A percentile compares a stretch with the other conserved stretches of the same genome.
phyloP scores from a whole-genome alignment of 2,113 vertebrate genomes.

The Crocuta crocuta region DNA sequence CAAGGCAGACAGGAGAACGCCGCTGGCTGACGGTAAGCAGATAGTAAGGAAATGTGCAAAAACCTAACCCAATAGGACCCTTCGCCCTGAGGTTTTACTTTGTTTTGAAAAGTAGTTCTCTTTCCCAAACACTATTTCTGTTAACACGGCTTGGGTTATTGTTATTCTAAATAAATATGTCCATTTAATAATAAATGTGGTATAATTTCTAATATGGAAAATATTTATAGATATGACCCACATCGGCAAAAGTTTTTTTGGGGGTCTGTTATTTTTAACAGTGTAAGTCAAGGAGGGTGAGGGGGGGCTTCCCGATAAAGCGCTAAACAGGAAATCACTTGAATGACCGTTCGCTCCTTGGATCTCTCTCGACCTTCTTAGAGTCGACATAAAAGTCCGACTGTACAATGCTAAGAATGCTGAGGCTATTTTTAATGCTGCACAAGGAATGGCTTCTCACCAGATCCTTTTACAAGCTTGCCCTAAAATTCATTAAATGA shows the following conservation, averaged over 20 bases:
- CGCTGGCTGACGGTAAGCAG: neutral
- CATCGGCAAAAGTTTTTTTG: neutral
- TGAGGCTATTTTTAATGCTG: conserved; percentile 26
- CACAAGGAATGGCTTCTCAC: neutral
- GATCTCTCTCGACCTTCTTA: neutral
- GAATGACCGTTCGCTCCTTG: neutral
- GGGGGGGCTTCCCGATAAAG: neutral
- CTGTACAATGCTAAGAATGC: neutral
- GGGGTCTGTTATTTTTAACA: neutral
- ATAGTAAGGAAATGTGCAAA: neutral
- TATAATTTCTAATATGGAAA: conserved; percentile 21
- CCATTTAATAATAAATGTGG: neutral
- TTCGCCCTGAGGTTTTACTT: conserved; percentile 2
- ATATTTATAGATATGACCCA: neutral
- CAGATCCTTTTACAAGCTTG: conserved; percentile 22
- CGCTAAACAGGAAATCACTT: neutral
- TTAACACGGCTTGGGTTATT: neutral
- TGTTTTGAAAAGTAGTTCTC: neutral
- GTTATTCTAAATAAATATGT: conserved; percentile 18
- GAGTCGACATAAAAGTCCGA: neutral
- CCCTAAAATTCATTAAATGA: neutral
- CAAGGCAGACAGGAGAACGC: neutral
- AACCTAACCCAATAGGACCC: neutral
- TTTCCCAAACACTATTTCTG: conserved; percentile 28
- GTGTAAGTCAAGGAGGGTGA: neutral